phyloP scores from a whole-genome alignment of 1,140 invertebrate species.

The Diprion similis region DNA sequence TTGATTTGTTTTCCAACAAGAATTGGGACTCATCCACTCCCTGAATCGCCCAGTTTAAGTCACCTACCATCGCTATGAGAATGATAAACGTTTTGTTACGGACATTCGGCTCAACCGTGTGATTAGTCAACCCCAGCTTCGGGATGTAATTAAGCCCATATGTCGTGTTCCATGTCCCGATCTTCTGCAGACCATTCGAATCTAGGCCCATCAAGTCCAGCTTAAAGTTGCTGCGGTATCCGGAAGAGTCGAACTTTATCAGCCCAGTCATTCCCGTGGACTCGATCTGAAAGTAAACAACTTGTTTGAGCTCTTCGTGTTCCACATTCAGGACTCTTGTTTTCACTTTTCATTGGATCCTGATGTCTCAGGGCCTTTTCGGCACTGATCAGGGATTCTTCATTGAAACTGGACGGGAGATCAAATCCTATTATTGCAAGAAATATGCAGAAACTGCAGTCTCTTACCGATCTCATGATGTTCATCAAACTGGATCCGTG shows the following conservation, averaged over 20 bases:
- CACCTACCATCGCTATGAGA: slow-evolving; percentile 81
- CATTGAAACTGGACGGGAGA: too few relatives aligned
- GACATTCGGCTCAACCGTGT: slow-evolving; percentile 64
- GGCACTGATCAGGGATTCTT: too few relatives aligned
- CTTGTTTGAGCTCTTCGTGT: too few relatives aligned
- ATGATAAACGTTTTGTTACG: slow-evolving; percentile 86
- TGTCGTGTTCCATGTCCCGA: slow-evolving; percentile 77
- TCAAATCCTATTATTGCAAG: too few relatives aligned
- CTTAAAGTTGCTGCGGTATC: slow-evolving; percentile 81
- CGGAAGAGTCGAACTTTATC: slow-evolving; percentile 85
- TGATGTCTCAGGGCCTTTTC: too few relatives aligned
- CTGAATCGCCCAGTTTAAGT: background rate
- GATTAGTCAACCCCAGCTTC: slow-evolving; percentile 52
- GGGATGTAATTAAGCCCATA: slow-evolving; percentile 58
- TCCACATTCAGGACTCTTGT: too few relatives aligned
- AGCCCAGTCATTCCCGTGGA: slow-evolving; percentile 81
- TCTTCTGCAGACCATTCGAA: slow-evolving; percentile 69
- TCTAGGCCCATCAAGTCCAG: slow-evolving; percentile 81
- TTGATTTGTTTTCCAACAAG: too few relatives aligned
- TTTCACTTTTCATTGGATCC: too few relatives aligned
- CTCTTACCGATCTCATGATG: slow-evolving; percentile 73
- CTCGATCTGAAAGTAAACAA: slow-evolving; percentile 62
- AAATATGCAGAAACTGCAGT: too few relatives aligned
- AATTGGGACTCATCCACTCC: background rate
- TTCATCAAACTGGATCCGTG: slow-evolving; percentile 85